These are phyloP conservation scores for Pachymerium ferrugineum DNA, from an alignment of 2,888 invertebrate species.

Conservation along the genomic window DNA sequence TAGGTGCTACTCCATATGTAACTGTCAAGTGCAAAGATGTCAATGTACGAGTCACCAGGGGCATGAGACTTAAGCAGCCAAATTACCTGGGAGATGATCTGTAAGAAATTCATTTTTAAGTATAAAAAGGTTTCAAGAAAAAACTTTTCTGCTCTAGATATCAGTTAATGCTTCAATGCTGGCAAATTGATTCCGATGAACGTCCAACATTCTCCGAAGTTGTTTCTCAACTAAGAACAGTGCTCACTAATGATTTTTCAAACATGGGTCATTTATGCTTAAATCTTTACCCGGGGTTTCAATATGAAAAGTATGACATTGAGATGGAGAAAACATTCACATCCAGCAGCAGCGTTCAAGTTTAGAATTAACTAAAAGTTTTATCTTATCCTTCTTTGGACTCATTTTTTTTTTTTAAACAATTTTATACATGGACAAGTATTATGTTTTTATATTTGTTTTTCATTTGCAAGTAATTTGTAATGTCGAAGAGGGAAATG, in stretches of 20 bases:
- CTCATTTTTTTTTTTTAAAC: too few relatives aligned
- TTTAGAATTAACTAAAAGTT: too few relatives aligned
- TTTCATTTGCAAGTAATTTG: too few relatives aligned
- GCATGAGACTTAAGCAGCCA: slow-evolving; percentile 67
- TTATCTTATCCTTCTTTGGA: too few relatives aligned
- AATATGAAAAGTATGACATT: slow-evolving; percentile 41
- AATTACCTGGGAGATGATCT: slow-evolving; percentile 69
- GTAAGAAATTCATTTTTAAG: slow-evolving; percentile 43
- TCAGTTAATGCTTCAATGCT: slow-evolving; percentile 74
- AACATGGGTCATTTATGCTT: slow-evolving; percentile 39
- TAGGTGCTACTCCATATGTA: slow-evolving; percentile 68
- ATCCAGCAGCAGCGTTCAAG: not conserved
- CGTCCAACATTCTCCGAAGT: slow-evolving; percentile 59
- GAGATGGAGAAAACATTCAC: slow-evolving; percentile 36
- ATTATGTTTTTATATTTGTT: too few relatives aligned
- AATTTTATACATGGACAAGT: too few relatives aligned
- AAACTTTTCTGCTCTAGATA: slow-evolving; percentile 44
- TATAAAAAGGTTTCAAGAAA: not conserved
- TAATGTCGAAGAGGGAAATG: too few relatives aligned
- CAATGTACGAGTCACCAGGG: slow-evolving; percentile 61
- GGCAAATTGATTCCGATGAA: slow-evolving; percentile 76
- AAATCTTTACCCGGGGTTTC: slow-evolving; percentile 39
- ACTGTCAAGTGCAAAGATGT: slow-evolving; percentile 63
- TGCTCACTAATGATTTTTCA: not conserved
- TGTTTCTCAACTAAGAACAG: not conserved